A percentile compares a stretch with the other conserved stretches of the same genome.
Evolutionary conservation across 2,888 invertebrate genomes (phyloP).

Genomic region (Drosophila mulleri): DNA sequence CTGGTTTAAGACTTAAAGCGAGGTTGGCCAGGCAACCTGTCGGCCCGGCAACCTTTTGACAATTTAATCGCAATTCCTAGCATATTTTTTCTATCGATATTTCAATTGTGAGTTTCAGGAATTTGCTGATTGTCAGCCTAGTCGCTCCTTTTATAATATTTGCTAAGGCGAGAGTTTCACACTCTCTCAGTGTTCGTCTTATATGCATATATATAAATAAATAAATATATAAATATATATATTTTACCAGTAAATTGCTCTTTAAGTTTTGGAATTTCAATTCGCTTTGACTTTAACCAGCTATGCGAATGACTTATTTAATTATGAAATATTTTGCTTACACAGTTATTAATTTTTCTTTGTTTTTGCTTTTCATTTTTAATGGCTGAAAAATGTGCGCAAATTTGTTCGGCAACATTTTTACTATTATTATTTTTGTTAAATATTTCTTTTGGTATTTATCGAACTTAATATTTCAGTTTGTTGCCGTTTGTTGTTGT

Average conservation of each 20-base stretch:
- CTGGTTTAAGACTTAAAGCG: conserved; percentile 20
- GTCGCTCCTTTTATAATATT: background rate
- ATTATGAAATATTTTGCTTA: conserved; percentile 26
- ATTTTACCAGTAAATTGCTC: background rate
- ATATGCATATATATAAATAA: too few species aligned
- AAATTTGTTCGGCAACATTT: conserved; percentile 8
- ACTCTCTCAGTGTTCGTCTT: background rate
- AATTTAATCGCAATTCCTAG: conserved; percentile 24
- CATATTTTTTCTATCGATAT: conserved; percentile 7
- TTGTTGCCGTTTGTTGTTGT: conserved; percentile 22
- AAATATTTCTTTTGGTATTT: conserved; percentile 44
- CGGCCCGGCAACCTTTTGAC: conserved; percentile 1
- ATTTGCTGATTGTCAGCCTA: conserved; percentile 3
- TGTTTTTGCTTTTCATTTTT: conserved; percentile 8
- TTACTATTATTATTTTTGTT: conserved; percentile 25
- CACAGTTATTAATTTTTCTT: conserved; percentile 11
- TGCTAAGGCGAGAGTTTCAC: background rate
- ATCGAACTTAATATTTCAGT: conserved; percentile 60
- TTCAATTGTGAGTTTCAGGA: conserved; percentile 19
- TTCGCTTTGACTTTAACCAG: conserved; percentile 15
- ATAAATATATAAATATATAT: too few species aligned
- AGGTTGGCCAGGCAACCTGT: too few species aligned
- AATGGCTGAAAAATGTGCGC: conserved; percentile 11
- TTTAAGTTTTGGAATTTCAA: background rate
- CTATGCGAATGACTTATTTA: conserved; percentile 16